phyloP scores from a whole-genome alignment of 2,113 vertebrate genomes.

The Stercorarius parasiticus region DNA sequence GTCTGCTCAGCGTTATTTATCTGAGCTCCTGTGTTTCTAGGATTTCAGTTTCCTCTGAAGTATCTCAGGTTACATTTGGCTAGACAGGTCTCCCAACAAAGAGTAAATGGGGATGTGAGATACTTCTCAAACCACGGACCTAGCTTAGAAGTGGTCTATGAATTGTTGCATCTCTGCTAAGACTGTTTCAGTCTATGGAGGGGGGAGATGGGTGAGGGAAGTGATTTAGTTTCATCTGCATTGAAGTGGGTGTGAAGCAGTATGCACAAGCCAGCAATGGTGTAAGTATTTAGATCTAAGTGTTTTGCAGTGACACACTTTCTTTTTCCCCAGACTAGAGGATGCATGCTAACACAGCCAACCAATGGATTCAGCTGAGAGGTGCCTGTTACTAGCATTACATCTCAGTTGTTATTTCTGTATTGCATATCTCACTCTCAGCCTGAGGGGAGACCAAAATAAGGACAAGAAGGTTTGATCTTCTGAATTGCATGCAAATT shows the following conservation, averaged over 20 bases:
- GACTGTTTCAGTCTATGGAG: neutral
- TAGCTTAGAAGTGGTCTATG: neutral
- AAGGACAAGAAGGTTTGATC: neutral
- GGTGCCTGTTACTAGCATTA: neutral
- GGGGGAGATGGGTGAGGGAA: neutral
- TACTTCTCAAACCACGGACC: neutral
- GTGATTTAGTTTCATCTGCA: neutral
- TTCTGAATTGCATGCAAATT: neutral
- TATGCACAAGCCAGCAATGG: neutral
- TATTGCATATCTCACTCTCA: neutral
- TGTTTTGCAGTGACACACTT: neutral
- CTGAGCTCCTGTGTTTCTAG: neutral
- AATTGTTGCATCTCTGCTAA: neutral
- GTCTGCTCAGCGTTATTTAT: neutral
- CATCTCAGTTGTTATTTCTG: neutral
- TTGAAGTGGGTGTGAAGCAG: neutral
- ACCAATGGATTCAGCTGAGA: neutral
- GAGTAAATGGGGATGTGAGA: accelerated
- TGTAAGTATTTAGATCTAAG: neutral
- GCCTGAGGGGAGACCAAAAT: neutral
- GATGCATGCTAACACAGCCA: neutral
- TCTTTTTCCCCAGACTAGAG: neutral
- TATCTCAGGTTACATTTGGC: neutral
- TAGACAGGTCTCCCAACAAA: neutral
- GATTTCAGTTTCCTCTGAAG: neutral